Evolutionary conservation across 2,113 vertebrate genomes (phyloP).

Genomic region (Vidua chalybeata): DNA sequence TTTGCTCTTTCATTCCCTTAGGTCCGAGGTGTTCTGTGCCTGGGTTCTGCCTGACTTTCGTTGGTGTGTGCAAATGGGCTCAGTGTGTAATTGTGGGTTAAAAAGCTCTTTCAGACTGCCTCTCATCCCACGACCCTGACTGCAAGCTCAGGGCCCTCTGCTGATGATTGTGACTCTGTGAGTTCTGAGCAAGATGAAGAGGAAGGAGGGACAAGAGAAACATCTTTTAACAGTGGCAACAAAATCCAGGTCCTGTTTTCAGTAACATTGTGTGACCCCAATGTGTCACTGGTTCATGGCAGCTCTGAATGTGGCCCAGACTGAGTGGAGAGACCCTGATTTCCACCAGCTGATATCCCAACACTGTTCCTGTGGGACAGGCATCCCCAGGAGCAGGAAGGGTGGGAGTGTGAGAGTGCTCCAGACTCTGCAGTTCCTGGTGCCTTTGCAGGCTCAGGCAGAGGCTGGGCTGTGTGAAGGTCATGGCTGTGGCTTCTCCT

Average conservation of each 20-base stretch:
- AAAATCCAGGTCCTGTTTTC: neutral
- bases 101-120: neutral
- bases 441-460: neutral
- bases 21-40: neutral
- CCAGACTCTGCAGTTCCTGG: neutral
- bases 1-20: neutral
- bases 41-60: neutral
- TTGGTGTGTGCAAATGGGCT: neutral
- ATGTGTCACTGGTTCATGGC: neutral
- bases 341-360: neutral
- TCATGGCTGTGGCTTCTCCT: neutral
- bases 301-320: neutral
- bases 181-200: neutral
- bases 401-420: neutral
- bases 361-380: fast-evolving
- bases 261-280: neutral
- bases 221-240: neutral
- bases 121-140: neutral
- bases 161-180: neutral
- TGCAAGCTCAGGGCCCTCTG: neutral
- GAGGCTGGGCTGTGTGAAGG: neutral
- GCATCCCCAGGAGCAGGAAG: neutral
- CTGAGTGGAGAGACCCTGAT: neutral
- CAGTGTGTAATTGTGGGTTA: neutral
- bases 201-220: neutral